Evolutionary conservation across 2,797 vertebrate genomes (phyloP).

Genomic region (Gouania willdenowi): DNA sequence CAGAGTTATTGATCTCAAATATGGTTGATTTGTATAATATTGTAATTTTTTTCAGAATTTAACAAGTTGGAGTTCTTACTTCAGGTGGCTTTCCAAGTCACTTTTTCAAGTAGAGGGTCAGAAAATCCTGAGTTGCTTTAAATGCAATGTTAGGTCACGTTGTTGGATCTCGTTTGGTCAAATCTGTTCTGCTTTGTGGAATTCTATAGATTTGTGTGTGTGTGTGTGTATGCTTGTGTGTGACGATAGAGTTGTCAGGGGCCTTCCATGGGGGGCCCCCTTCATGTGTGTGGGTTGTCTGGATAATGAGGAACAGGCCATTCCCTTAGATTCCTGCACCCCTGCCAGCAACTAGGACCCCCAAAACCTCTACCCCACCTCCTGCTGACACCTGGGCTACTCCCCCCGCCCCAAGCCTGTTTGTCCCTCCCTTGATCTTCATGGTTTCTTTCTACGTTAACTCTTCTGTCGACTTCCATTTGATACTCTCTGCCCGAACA

Average conservation of each 20-base stretch:
- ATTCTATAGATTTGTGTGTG: constrained; percentile 9
- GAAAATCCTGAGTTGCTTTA: no score
- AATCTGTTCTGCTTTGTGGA: no score
- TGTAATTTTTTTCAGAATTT: no score
- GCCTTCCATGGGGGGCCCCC: constrained; percentile 43
- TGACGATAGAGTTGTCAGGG: constrained; percentile 67
- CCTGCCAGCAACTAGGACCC: constrained; percentile 64
- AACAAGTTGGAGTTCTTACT: no score
- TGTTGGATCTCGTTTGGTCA: no score
- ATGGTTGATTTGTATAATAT: no score
- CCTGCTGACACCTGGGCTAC: constrained; percentile 51
- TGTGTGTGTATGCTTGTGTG: constrained; percentile 8
- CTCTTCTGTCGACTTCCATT: constrained; percentile 28
- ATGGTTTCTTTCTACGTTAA: constrained; percentile 37
- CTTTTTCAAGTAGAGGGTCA: no score
- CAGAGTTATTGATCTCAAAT: no score
- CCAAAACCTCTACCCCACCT: constrained; percentile 37
- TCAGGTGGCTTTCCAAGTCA: no score
- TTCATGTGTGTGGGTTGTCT: constrained; percentile 21
- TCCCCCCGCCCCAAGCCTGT: background rate
- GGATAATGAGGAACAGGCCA: constrained; percentile 78
- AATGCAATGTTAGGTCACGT: no score
- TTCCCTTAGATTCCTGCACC: constrained; percentile 71
- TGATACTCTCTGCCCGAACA: no score
- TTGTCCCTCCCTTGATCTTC: constrained; percentile 16